Evolutionary conservation across 2,113 vertebrate species (phyloP), one percentile per base, ranked within the genome.

Genomic region (Ptilorrhoa leucosticta): DNA sequence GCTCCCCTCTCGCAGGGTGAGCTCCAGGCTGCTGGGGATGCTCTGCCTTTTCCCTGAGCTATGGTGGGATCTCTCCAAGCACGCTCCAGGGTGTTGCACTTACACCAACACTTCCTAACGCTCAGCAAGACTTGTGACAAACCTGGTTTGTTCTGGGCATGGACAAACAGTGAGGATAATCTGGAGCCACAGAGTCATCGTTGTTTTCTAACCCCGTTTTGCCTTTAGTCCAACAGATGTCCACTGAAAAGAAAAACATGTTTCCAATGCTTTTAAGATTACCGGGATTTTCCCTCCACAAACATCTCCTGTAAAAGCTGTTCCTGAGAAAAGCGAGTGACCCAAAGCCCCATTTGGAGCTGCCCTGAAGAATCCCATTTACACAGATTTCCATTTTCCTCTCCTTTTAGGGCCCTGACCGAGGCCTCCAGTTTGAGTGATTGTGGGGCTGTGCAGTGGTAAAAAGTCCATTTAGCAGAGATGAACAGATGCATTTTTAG

Each of bases 141-240:
- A 89, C 78, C 77, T 3, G 21, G 44, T 48, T 94, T 93, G 83
- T 78, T 92, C 85, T 87, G 83, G 51, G 35, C 48, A 87, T 51
- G 76, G 57, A 77, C 64, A 77, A 93, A 58, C 58, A 75, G 72
- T 19, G 76, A 66, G 82, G 86, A 92, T 72, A 81, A 89, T 83
- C 75, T 48, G 73, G 88, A 90, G 76, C 60, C 84, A 78, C 28
- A 68, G 71, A 93, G 65, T 26, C 90, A 83, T 87, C 71, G 15
- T 58, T 94, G 78, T 90, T 94, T 86, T 88, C 82, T 53, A 66
- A 51, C 64, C 30, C 47, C 48, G 39, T n/a, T 86, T 94, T 86
- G 76, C 60, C 86, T 81, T 94, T 28, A 87, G 92, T 85, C 90
- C 69, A 83, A 60, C 93, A 95, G 90, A 92, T 94, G 90, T 92